Percentiles rank a stretch among this genome's conserved stretches.
These are phyloP conservation scores for Brachyistius frenatus DNA, from an alignment of 2,113 vertebrate species.

Conservation along the genomic window DNA sequence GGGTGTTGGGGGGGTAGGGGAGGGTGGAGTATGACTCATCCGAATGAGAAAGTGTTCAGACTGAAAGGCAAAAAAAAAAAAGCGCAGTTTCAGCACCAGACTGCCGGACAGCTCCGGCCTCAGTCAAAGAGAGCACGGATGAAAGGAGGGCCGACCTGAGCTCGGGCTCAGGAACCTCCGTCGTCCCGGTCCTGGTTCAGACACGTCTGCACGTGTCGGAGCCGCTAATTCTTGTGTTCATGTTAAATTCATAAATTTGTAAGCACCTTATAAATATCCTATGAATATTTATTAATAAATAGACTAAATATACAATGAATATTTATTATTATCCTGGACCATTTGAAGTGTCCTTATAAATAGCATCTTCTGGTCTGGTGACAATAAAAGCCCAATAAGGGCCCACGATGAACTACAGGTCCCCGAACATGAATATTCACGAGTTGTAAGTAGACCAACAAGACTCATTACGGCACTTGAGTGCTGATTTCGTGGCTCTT, in stretches of 20 bases:
- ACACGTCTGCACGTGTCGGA: conserved; percentile 8
- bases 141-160: too few relatives aligned
- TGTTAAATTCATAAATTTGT: conserved; percentile 34
- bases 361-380: conserved; percentile 49
- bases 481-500: conserved; percentile 30
- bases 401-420: conserved; percentile 27
- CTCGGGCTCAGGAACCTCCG: too few relatives aligned
- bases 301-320: conserved; percentile 57
- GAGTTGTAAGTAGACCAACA: conserved; percentile 38
- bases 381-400: conserved; percentile 52
- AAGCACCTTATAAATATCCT: conserved; percentile 43
- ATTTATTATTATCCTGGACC: conserved; percentile 48
- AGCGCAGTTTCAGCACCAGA: conserved; percentile 63
- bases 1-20: conserved; percentile 19
- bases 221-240: conserved; percentile 2
- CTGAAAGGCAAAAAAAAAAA: conserved; percentile 31
- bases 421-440: conserved; percentile 64
- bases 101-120: conserved; percentile 52
- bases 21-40: conserved; percentile 68
- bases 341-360: conserved; percentile 59
- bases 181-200: too few relatives aligned
- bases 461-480: conserved; percentile 29
- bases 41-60: conserved; percentile 26
- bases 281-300: conserved; percentile 56
- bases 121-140: neutral